Evolutionary conservation across 2,797 vertebrate genomes (phyloP).

Genomic region (Girardinus metallicus): DNA sequence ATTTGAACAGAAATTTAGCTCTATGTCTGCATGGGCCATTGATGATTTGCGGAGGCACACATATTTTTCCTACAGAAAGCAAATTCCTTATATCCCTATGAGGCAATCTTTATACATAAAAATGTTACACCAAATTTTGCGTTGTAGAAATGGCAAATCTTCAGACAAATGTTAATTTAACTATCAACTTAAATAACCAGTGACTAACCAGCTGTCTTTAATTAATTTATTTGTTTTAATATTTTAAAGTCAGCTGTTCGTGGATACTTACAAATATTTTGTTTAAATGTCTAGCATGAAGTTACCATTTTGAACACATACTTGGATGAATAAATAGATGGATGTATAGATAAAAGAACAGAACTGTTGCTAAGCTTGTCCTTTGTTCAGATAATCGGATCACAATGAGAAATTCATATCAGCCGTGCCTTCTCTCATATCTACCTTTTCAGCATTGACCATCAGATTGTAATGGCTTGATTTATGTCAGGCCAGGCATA

Average conservation of each 20-base stretch:
- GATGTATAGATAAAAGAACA: neutral
- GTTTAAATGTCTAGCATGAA: neutral
- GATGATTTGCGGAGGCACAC: neutral
- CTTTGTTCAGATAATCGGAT: neutral
- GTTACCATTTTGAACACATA: neutral
- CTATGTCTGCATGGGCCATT: neutral
- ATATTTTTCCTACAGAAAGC: neutral
- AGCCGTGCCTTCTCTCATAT: neutral
- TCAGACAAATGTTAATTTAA: neutral
- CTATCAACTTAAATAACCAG: neutral
- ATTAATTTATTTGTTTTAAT: slow-evolving; percentile 1
- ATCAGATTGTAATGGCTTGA: neutral
- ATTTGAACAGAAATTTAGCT: neutral
- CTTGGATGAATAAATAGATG: neutral
- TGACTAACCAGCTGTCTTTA: slow-evolving; percentile 14
- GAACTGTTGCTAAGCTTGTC: neutral
- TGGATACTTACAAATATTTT: neutral
- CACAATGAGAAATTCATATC: neutral
- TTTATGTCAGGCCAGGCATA: neutral
- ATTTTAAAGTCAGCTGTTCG: slow-evolving; percentile 5
- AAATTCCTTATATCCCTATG: neutral
- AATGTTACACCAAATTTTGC: neutral
- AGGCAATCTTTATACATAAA: neutral
- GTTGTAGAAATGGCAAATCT: neutral
- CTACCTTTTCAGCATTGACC: too few species aligned